A percentile compares a stretch with the other conserved stretches of the same genome.
Conservation (phyloP, 2,797 vertebrate genomes). For the Moxostoma hubbsi region DNA sequence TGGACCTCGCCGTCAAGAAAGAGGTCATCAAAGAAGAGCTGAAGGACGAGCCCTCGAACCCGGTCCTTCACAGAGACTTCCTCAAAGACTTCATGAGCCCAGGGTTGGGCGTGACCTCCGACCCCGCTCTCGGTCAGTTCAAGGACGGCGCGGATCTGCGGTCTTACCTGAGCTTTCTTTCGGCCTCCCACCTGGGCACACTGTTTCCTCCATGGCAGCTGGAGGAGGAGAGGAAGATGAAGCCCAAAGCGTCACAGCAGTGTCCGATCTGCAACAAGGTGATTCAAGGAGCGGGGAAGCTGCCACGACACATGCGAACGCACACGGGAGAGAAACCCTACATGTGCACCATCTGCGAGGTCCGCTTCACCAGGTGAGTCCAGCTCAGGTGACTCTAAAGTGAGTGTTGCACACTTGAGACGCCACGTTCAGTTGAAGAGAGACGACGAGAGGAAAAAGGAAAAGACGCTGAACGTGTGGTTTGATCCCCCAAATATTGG, state of each 20-base stretch:
- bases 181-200: constrained; percentile 88
- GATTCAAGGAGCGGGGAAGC: constrained; percentile 97
- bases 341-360: constrained; percentile 98
- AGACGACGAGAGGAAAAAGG: neutral
- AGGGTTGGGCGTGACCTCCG: constrained; percentile 75
- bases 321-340: constrained; percentile 99
- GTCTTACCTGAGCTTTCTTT: constrained; percentile 93
- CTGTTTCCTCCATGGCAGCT: constrained; percentile 96
- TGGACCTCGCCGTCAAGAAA: constrained; percentile 92
- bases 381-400: constrained; percentile 8
- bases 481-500: no score
- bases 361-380: constrained; percentile 96
- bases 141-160: constrained; percentile 93
- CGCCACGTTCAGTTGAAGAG: neutral
- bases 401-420: neutral
- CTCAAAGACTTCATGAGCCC: constrained; percentile 90
- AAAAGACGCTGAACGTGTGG: no score
- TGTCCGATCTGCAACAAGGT: constrained; percentile 99
- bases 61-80: constrained; percentile 87
- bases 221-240: constrained; percentile 96
- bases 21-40: constrained; percentile 95
- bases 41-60: constrained; percentile 86
- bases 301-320: constrained; percentile 97
- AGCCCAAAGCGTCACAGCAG: constrained; percentile 97
- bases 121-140: constrained; percentile 83